Evolutionary conservation across 2,113 vertebrate genomes (phyloP).

Genomic region (Amphiprion ocellaris): DNA sequence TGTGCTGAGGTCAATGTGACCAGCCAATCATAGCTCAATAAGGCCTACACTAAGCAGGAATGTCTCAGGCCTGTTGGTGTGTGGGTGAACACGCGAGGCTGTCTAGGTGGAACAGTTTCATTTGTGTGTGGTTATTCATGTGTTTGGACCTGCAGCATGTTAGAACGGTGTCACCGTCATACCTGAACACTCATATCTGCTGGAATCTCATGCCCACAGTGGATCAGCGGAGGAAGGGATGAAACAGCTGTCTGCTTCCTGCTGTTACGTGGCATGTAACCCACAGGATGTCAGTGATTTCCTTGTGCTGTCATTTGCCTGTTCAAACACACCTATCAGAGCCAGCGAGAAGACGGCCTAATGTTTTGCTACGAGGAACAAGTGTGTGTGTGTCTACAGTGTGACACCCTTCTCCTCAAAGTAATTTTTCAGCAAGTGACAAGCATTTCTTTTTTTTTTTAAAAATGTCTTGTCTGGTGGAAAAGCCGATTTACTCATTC

Average conservation of each 20-base stretch:
- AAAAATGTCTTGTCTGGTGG: neutral
- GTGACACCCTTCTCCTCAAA: constrained; percentile 46
- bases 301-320: constrained; percentile 31
- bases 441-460: constrained; percentile 13
- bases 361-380: constrained; percentile 38
- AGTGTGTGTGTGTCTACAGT: constrained; percentile 4
- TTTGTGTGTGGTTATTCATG: constrained; percentile 27
- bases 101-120: constrained; percentile 25
- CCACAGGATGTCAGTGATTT: constrained; percentile 51
- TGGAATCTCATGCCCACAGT: constrained; percentile 17
- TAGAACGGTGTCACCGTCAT: constrained; percentile 5
- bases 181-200: constrained; percentile 16
- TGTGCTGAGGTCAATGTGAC: constrained; percentile 70
- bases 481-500: neutral
- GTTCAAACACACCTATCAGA: constrained; percentile 48
- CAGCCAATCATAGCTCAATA: constrained; percentile 80
- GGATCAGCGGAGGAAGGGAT: constrained; percentile 24
- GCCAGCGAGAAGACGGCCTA: neutral
- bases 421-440: constrained; percentile 39
- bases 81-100: constrained; percentile 28
- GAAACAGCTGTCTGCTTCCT: constrained; percentile 40
- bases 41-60: constrained; percentile 53
- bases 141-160: constrained; percentile 22
- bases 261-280: constrained; percentile 41
- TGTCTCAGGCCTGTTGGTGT: constrained; percentile 13